phyloP scores from a whole-genome alignment of 2,797 vertebrate species.

The Psittacula derbiana region DNA sequence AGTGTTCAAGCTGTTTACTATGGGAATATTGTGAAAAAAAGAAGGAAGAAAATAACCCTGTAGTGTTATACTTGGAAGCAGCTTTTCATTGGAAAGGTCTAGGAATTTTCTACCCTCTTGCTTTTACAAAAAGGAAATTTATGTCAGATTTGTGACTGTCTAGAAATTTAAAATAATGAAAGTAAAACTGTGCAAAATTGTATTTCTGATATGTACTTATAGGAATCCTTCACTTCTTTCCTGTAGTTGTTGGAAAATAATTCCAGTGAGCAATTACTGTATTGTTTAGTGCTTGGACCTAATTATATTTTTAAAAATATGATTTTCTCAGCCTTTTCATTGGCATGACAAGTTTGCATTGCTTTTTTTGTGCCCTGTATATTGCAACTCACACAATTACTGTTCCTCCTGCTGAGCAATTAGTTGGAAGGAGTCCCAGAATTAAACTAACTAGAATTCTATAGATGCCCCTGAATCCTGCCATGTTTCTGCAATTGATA shows the following conservation, averaged over 20 bases:
- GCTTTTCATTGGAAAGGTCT: not conserved
- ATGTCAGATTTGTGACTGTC: not conserved
- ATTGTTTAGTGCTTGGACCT: not conserved
- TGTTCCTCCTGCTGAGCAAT: conserved; percentile 6
- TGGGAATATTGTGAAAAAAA: not conserved
- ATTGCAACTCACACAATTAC: not conserved
- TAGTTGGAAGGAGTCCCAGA: not conserved
- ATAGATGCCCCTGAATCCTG: not conserved
- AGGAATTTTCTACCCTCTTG: not conserved
- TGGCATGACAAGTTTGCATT: not conserved
- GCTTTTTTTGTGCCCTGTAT: not conserved
- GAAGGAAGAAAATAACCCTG: not conserved
- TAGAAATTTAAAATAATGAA: not conserved
- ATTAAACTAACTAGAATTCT: not conserved
- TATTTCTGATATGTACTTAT: not conserved
- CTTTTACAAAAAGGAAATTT: not conserved
- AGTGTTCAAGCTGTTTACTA: not conserved
- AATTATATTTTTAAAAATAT: conserved; percentile 14
- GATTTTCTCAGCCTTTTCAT: not conserved
- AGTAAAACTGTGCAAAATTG: not conserved
- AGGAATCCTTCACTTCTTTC: not conserved
- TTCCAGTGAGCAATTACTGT: not conserved
- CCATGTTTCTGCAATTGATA: not conserved
- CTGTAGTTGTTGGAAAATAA: not conserved
- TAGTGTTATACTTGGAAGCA: not conserved